These are phyloP conservation scores for Chymomyza fuscimana DNA, from an alignment of 2,888 invertebrate species.

Conservation along the genomic window DNA sequence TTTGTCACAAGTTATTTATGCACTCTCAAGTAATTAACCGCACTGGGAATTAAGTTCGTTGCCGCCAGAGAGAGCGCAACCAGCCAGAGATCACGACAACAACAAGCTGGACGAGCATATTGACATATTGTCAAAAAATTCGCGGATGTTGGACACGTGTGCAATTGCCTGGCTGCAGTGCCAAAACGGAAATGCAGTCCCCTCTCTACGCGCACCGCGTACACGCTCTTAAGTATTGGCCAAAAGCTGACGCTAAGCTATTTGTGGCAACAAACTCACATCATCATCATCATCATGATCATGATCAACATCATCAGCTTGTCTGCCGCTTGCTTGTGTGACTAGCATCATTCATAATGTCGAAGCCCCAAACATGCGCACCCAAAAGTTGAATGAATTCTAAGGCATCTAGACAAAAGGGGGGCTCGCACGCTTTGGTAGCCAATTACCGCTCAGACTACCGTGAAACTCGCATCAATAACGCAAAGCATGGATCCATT, in stretches of 20 bases:
- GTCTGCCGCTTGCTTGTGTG: slow-evolving; percentile 20
- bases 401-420: neutral
- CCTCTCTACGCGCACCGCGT: slow-evolving; percentile 38
- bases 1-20: neutral
- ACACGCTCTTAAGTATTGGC: slow-evolving; percentile 32
- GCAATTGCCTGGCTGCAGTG: slow-evolving; percentile 40
- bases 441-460: neutral
- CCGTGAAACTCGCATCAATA: neutral
- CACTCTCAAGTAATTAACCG: neutral
- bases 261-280: slow-evolving; percentile 53
- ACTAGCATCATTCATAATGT: slow-evolving; percentile 60
- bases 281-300: slow-evolving; percentile 24
- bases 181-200: slow-evolving; percentile 66
- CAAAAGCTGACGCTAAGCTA: slow-evolving; percentile 31
- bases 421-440: neutral
- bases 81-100: too few species aligned
- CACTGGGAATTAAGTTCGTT: neutral
- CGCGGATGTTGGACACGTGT: slow-evolving; percentile 5
- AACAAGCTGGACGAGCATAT: neutral
- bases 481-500: neutral
- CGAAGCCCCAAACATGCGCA: slow-evolving; percentile 32
- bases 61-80: neutral
- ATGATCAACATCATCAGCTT: slow-evolving; percentile 22
- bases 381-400: slow-evolving; percentile 6
- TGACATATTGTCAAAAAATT: neutral